phyloP scores from a whole-genome alignment of 2,113 vertebrate genomes.

The Vombatus ursinus region DNA sequence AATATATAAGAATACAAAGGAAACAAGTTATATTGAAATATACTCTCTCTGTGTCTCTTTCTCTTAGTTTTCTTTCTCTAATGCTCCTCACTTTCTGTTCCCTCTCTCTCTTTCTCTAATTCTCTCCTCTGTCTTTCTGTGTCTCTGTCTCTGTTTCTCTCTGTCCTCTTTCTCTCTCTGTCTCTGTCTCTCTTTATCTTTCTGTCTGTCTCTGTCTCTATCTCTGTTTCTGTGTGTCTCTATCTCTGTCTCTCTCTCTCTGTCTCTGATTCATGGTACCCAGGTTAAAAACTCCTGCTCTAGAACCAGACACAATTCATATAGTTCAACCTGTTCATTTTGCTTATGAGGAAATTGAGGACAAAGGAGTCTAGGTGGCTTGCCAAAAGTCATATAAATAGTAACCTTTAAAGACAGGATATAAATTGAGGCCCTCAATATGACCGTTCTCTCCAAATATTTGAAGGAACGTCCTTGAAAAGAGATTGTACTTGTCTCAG shows the following conservation, averaged over 20 bases:
- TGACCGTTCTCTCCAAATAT: background rate
- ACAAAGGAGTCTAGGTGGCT: background rate
- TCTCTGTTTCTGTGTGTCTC: too few species aligned
- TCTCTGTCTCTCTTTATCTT: too few species aligned
- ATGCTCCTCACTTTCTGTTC: background rate
- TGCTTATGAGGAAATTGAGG: background rate
- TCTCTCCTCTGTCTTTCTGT: background rate
- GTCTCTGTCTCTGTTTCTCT: accelerated
- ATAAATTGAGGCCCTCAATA: background rate
- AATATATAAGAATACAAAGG: background rate
- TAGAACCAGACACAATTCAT: background rate
- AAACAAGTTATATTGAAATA: background rate
- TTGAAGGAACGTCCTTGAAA: too few species aligned
- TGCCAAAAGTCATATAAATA: background rate
- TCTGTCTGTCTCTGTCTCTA: too few species aligned
- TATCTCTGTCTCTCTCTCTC: background rate
- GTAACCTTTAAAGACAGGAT: background rate
- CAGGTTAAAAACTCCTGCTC: background rate
- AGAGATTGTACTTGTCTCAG: too few species aligned
- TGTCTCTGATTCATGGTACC: background rate
- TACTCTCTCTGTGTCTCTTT: background rate
- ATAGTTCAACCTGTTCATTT: background rate
- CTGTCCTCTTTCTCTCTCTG: too few species aligned
- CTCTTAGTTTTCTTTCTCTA: background rate
- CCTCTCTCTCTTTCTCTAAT: background rate